These are phyloP conservation scores for Pseudomyrmex concolor DNA, from an alignment of 1,140 invertebrate species.

Conservation along the genomic window DNA sequence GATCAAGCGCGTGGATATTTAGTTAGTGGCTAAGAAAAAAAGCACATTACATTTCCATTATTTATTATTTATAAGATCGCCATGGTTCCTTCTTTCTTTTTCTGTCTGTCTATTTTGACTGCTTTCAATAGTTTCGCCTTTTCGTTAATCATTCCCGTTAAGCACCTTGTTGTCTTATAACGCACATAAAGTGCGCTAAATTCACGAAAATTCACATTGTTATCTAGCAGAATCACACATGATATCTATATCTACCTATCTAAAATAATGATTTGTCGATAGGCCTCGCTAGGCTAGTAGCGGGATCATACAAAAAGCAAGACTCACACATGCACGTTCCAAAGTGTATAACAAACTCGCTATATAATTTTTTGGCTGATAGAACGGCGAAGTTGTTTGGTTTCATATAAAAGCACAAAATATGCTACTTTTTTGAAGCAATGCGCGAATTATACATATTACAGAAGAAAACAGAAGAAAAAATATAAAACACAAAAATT, in stretches of 20 bases:
- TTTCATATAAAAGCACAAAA: constrained; percentile 18
- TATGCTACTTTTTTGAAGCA: neutral
- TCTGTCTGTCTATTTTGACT: neutral
- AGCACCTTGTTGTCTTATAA: constrained; percentile 31
- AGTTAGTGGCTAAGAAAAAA: neutral
- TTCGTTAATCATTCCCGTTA: constrained; percentile 3
- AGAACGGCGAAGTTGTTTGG: neutral
- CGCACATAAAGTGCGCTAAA: constrained; percentile 11
- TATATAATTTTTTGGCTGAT: constrained; percentile 28
- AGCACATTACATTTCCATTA: constrained; percentile 54
- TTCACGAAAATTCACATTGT: neutral
- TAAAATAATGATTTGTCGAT: constrained; percentile 56
- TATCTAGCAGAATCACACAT: constrained; percentile 11
- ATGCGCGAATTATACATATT: neutral
- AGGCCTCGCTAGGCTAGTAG: constrained; percentile 23
- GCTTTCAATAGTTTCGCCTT: neutral
- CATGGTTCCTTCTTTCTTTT: neutral
- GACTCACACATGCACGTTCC: constrained; percentile 6
- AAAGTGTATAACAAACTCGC: constrained; percentile 14
- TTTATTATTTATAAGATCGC: constrained; percentile 55
- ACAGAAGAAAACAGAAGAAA: neutral
- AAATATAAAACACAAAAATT: constrained; percentile 11
- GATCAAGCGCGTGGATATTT: constrained; percentile 6
- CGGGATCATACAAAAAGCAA: neutral
- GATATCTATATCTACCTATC: constrained; percentile 21